Conservation (phyloP, 2,888 invertebrate genomes). For the Sabatieria punctata region DNA sequence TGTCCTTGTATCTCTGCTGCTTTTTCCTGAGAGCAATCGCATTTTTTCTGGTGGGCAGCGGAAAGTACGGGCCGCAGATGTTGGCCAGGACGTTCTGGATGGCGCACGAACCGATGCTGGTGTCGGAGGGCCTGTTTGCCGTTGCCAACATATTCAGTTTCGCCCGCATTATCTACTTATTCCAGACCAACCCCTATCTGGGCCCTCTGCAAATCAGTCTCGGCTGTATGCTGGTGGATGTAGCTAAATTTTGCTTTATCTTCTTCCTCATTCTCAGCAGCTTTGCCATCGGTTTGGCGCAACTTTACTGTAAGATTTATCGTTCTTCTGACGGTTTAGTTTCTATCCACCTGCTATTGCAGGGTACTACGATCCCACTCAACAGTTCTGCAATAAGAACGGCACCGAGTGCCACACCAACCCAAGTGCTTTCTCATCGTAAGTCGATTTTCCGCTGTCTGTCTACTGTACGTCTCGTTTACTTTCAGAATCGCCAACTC, state of each 20-base stretch:
- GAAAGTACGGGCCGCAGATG: slow-evolving; percentile 30
- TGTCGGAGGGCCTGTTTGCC: slow-evolving; percentile 41
- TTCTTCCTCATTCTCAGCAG: slow-evolving; percentile 39
- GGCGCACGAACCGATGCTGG: slow-evolving; percentile 40
- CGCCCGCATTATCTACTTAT: slow-evolving; percentile 41
- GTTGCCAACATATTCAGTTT: slow-evolving; percentile 43
- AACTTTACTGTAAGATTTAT: slow-evolving; percentile 38
- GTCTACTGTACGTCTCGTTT: neutral
- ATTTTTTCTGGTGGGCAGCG: slow-evolving; percentile 12
- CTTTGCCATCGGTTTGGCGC: slow-evolving; percentile 39
- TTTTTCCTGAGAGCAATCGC: slow-evolving; percentile 39
- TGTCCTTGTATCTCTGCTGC: slow-evolving; percentile 41
- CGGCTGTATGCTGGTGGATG: slow-evolving; percentile 42
- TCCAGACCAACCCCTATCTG: slow-evolving; percentile 42
- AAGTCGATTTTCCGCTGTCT: slow-evolving; percentile 12
- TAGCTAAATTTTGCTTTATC: slow-evolving; percentile 41
- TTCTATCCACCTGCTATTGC: slow-evolving; percentile 39
- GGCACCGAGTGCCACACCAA: slow-evolving; percentile 20
- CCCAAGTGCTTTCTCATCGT: slow-evolving; percentile 33
- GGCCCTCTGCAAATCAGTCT: slow-evolving; percentile 41
- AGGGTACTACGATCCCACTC: slow-evolving; percentile 38
- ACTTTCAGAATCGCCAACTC: slow-evolving; percentile 33
- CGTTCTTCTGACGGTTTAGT: slow-evolving; percentile 31
- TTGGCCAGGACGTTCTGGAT: slow-evolving; percentile 37
- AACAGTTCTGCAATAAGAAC: slow-evolving; percentile 17